Evolutionary conservation across 2,113 vertebrate species (phyloP).

Genomic region (Pithys albifrons): DNA sequence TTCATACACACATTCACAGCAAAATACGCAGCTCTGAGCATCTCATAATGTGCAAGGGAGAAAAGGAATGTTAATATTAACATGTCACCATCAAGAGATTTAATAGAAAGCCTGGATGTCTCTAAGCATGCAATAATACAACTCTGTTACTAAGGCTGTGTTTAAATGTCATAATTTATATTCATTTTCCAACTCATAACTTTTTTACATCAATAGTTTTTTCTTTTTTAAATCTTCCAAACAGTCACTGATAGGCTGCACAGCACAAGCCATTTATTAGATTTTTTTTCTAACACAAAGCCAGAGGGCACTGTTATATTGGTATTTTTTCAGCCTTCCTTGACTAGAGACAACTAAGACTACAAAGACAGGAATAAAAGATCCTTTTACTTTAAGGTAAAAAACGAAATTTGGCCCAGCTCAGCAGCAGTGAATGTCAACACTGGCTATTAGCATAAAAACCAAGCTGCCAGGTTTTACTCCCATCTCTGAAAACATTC

Average conservation of each 20-base stretch:
- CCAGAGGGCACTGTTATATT: slow-evolving; percentile 51
- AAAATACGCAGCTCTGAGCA: not conserved
- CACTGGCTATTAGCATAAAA: not conserved
- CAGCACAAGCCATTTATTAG: not conserved
- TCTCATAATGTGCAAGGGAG: not conserved
- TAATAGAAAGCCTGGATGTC: not conserved
- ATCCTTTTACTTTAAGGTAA: not conserved
- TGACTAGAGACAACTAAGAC: not conserved
- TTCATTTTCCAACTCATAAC: not conserved
- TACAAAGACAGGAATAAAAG: slow-evolving; percentile 2
- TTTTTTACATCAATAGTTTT: not conserved
- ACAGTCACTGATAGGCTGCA: not conserved
- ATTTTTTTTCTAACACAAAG: slow-evolving; percentile 16
- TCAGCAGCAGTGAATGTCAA: not conserved
- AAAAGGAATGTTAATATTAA: not conserved
- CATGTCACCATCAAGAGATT: not conserved
- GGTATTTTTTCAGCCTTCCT: not conserved
- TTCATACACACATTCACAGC: not conserved
- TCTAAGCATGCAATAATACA: not conserved
- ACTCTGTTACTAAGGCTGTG: not conserved
- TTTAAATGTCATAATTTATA: not conserved
- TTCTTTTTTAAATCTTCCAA: not conserved
- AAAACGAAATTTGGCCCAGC: not conserved
- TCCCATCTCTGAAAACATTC: not conserved
- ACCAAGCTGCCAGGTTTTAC: not conserved